These are phyloP conservation scores for Crocidura indochinensis DNA, from an alignment of 2,797 vertebrate species.

Conservation along the genomic window DNA sequence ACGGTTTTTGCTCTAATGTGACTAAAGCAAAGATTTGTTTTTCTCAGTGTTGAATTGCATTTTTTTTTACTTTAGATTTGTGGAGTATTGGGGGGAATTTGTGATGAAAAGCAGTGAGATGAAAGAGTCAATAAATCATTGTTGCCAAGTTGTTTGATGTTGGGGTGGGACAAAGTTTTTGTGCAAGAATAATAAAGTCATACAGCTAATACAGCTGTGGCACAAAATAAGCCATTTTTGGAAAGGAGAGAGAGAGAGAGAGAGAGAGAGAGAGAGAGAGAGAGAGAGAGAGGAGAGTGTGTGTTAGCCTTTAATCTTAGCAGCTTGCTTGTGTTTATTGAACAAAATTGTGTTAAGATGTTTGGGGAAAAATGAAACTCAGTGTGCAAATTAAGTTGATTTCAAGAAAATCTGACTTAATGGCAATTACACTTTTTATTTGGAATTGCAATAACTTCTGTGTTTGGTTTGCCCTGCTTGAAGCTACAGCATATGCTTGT, in stretches of 20 bases:
- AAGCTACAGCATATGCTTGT: constrained; percentile 79
- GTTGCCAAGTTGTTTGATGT: constrained; percentile 39
- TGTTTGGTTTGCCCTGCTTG: constrained; percentile 83
- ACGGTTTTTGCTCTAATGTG: constrained; percentile 33
- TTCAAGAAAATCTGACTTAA: constrained; percentile 60
- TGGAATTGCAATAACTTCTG: constrained; percentile 83
- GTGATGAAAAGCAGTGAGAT: constrained; percentile 23
- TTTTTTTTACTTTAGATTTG: constrained; percentile 57
- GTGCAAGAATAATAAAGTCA: constrained; percentile 2
- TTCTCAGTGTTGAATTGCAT: constrained; percentile 55
- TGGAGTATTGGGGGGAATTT: constrained; percentile 52
- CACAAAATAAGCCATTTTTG: not conserved
- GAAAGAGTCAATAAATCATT: constrained; percentile 32
- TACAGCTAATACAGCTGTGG: not conserved
- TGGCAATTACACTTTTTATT: constrained; percentile 74
- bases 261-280: too few relatives aligned
- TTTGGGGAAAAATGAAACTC: constrained; percentile 67
- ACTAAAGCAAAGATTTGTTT: constrained; percentile 45
- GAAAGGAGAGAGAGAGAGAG: not conserved
- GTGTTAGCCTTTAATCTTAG: constrained; percentile 31
- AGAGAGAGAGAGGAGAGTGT: not conserved
- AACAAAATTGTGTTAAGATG: constrained; percentile 64
- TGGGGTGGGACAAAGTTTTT: not conserved
- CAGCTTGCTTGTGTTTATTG: not conserved
- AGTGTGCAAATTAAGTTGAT: constrained; percentile 40